A percentile compares a stretch with the other conserved stretches of the same genome.
Conservation (phyloP, 2,113 vertebrate genomes). For the Leucoraja erinaceus region DNA sequence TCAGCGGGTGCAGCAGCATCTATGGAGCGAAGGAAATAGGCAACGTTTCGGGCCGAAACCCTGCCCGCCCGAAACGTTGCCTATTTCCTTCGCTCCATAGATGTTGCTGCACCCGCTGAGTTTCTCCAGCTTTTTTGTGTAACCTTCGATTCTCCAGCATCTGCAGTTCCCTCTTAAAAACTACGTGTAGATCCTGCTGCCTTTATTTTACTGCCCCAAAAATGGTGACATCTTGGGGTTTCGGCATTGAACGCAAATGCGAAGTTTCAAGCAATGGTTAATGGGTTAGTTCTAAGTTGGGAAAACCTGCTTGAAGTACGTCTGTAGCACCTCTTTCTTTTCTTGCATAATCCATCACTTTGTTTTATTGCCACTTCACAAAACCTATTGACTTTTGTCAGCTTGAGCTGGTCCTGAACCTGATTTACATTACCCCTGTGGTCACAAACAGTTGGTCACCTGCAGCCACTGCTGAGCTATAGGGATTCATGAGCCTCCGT, state of each 20-base stretch:
- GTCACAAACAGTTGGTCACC: conserved; percentile 32
- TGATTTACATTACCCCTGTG: conserved; percentile 30
- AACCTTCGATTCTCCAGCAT: too few relatives aligned
- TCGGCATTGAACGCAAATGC: background rate
- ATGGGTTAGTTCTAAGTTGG: conserved; percentile 10
- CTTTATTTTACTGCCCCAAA: too few relatives aligned
- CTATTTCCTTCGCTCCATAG: too few relatives aligned
- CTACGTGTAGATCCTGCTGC: background rate
- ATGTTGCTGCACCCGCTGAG: too few relatives aligned
- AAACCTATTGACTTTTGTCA: conserved; percentile 31
- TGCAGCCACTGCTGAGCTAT: conserved; percentile 22
- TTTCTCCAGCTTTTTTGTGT: too few relatives aligned
- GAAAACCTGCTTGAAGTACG: background rate
- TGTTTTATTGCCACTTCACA: conserved; percentile 26
- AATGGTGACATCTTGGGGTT: background rate
- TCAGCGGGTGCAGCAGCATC: too few relatives aligned
- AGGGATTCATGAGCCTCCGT: conserved; percentile 25
- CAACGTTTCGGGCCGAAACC: too few relatives aligned
- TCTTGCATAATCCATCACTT: conserved; percentile 25
- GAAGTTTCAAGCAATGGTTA: background rate
- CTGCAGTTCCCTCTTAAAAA: too few relatives aligned
- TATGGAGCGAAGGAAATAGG: too few relatives aligned
- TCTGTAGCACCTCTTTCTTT: background rate
- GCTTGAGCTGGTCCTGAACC: background rate
- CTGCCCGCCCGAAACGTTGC: too few relatives aligned